Base-by-base conservation (phyloP, 2,113 vertebrate genomes). In the Hippocampus mohnikei region DNA sequence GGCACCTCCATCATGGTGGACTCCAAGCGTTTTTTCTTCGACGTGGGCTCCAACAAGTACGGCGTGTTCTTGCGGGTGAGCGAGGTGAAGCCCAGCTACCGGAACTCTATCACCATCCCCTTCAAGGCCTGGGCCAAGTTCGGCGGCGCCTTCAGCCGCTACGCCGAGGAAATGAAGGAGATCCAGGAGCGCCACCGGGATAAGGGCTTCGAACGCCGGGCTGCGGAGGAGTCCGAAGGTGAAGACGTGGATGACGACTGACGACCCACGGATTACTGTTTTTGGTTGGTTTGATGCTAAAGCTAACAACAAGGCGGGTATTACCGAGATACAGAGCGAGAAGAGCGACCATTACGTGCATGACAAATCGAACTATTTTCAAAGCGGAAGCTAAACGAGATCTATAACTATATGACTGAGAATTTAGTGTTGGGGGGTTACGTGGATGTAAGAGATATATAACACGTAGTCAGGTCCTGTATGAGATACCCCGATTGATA, bases 101-200 rank as follows among this genome's bases (percentile, higher is more conserved):
- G 96, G 82, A 98, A 98, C 91, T 95, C 96, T 86, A 98, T 98
- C 87, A 98, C 96, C 2, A 95, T 98, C 44, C 96, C 96, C 9
- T 95, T 95, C 88, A 98, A 98, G 86, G 96, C 95, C 37, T 98
- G 96, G 96, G 85, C 95, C 92, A 98, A 98, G 91, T 98, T 98
- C 78, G 96, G 96, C 2, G 94, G 95, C 2, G 95, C 96, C 33
- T 98, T 98, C 89, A 94, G 93, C 79, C 94, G 95, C 72, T 98
- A 98, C 77, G 95, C 96, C 40, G 96, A 98, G 71, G 96, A 98
- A 81, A 98, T 98, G 96, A 96, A 96, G 40, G 96, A 98, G 88
- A 98, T 98, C 91, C 96, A 98, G 87, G 96, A 97, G 75, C 87
- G 94, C 29, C 95, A 96, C 90, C 84, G 95, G 82, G 96, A 97